Percentiles rank a stretch among this genome's conserved stretches.
These are phyloP conservation scores for Atherinomorus stipes DNA, from an alignment of 2,113 vertebrate species.

Conservation along the genomic window DNA sequence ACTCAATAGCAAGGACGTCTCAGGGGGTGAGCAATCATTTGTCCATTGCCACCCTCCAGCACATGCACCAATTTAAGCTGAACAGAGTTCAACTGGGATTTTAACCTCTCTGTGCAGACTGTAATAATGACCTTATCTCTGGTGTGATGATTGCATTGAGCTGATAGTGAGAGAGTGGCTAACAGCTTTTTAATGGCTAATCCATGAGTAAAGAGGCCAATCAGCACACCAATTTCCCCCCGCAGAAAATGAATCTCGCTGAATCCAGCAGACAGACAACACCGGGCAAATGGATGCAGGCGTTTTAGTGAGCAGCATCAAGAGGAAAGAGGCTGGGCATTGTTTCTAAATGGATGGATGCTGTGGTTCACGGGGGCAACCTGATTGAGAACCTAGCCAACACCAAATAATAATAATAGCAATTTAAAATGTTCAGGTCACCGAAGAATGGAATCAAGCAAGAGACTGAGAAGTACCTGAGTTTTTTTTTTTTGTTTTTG, in stretches of 20 bases:
- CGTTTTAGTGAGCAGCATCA: constrained; percentile 49
- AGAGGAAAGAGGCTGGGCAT: constrained; percentile 53
- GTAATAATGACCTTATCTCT: constrained; percentile 79
- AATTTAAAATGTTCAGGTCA: constrained; percentile 67
- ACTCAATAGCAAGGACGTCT: constrained; percentile 61
- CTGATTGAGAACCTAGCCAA: constrained; percentile 68
- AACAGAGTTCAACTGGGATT: constrained; percentile 73
- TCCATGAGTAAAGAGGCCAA: constrained; percentile 81
- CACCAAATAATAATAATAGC: constrained; percentile 69
- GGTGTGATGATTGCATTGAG: constrained; percentile 72
- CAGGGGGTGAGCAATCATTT: constrained; percentile 70
- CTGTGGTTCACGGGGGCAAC: constrained; percentile 62
- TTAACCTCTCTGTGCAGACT: constrained; percentile 72
- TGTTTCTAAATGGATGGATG: constrained; percentile 72
- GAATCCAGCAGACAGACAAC: constrained; percentile 58
- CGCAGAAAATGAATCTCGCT: constrained; percentile 75
- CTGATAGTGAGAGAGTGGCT: constrained; percentile 73
- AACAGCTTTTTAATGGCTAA: constrained; percentile 85
- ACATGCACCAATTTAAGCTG: constrained; percentile 66
- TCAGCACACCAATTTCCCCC: constrained; percentile 75
- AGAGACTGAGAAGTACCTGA: constrained; percentile 26
- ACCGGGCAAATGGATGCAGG: constrained; percentile 67
- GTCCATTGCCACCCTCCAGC: constrained; percentile 70
- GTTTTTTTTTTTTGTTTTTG: constrained; percentile 11
- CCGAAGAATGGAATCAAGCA: too few species aligned